A percentile compares a stretch with the other conserved stretches of the same genome.
phyloP scores from a whole-genome alignment of 2,888 invertebrate genomes.

The Nomada goodeniana region DNA sequence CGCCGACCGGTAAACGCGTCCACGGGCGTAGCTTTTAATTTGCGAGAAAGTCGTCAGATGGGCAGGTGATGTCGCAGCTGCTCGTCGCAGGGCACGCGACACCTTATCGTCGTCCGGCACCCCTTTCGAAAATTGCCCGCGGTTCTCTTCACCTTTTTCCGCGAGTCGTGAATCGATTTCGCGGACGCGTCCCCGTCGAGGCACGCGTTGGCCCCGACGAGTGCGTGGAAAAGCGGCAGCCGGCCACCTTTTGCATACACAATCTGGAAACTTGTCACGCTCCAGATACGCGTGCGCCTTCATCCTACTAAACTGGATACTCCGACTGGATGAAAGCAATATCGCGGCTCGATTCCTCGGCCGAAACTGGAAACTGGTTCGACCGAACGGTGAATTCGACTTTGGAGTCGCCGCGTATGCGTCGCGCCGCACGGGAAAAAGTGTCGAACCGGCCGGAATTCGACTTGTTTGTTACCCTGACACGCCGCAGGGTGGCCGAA shows the following conservation, averaged over 20 bases:
- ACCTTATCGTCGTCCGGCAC: slow-evolving; percentile 17
- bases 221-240: slow-evolving; percentile 60
- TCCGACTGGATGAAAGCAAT: slow-evolving; percentile 68
- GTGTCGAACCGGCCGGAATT: no score
- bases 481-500: no score
- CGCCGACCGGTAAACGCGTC: slow-evolving; percentile 36
- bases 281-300: slow-evolving; percentile 73
- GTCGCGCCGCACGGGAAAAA: not conserved
- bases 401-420: not conserved
- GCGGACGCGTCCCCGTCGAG: not conserved
- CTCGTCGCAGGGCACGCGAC: slow-evolving; percentile 33
- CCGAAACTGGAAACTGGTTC: slow-evolving; percentile 62
- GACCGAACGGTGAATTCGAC: slow-evolving; percentile 14
- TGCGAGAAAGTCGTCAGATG: slow-evolving; percentile 66
- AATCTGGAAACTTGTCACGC: slow-evolving; percentile 74
- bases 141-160: not conserved
- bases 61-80: slow-evolving; percentile 79
- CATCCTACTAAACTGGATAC: slow-evolving; percentile 77
- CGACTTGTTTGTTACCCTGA: no score
- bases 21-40: slow-evolving; percentile 58
- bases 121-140: slow-evolving; percentile 10
- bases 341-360: slow-evolving; percentile 31
- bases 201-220: slow-evolving; percentile 13
- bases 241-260: slow-evolving; percentile 67
- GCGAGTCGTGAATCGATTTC: not conserved